Conservation (phyloP, 1,140 invertebrate species). For the Pachyrhynchus sulphureomaculatus region DNA sequence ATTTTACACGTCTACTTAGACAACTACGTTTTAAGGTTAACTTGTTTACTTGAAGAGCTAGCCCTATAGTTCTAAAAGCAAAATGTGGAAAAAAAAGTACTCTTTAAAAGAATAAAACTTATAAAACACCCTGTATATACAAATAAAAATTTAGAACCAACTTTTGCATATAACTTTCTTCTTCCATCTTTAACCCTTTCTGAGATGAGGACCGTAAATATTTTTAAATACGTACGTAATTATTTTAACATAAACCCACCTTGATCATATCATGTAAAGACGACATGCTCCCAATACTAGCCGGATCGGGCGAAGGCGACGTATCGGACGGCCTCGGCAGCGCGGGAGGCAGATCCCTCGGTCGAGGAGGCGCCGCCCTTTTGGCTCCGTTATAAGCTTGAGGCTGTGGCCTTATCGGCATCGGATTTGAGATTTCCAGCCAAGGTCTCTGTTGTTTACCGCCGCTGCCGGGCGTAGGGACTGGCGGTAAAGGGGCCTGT, state of each 20-base stretch:
- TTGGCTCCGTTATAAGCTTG: constrained; percentile 57
- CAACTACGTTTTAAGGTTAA: no score
- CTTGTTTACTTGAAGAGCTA: no score
- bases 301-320: constrained; percentile 55
- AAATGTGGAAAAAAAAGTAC: not conserved
- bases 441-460: constrained; percentile 53
- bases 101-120: no score
- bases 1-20: no score
- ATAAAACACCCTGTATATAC: no score
- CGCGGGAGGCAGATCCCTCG: constrained; percentile 62
- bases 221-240: no score
- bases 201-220: no score
- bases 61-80: no score
- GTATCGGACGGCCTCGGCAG: constrained; percentile 59
- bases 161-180: no score
- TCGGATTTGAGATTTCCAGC: constrained; percentile 54
- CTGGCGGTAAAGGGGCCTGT: constrained; percentile 47
- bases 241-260: constrained; percentile 44
- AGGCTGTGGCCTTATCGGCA: constrained; percentile 51
- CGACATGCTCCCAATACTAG: constrained; percentile 71
- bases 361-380: constrained; percentile 58
- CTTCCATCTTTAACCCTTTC: no score
- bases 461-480: constrained; percentile 36
- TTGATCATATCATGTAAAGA: constrained; percentile 72
- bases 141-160: no score